Conservation (phyloP, 2,888 invertebrate genomes). For the Drosophila peninsularis region DNA sequence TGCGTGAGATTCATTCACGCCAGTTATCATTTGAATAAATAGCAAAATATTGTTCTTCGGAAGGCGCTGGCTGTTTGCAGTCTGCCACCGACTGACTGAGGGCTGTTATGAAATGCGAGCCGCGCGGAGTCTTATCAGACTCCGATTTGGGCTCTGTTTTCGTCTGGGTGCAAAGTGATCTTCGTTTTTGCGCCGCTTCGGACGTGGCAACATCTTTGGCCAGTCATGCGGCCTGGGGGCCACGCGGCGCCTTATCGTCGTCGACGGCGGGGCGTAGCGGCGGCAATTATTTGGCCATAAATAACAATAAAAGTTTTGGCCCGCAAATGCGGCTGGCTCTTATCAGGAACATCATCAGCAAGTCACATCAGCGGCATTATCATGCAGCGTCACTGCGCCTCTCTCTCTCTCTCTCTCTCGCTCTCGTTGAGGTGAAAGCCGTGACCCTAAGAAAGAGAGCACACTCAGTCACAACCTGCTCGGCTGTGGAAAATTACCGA, state of each 20-base stretch:
- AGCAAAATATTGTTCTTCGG: slow-evolving; percentile 9
- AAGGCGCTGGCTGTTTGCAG: slow-evolving; percentile 1
- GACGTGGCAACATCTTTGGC: slow-evolving; percentile 38
- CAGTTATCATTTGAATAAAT: slow-evolving; percentile 27
- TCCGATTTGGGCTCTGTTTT: not conserved
- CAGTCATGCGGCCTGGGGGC: slow-evolving; percentile 31
- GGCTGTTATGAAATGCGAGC: slow-evolving; percentile 41
- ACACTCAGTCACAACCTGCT: not conserved
- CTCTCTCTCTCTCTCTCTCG: not conserved
- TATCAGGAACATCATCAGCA: slow-evolving; percentile 40
- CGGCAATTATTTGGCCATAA: slow-evolving; percentile 69
- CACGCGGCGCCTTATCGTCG: slow-evolving; percentile 40
- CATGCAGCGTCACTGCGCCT: slow-evolving; percentile 5
- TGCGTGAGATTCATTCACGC: slow-evolving; percentile 32
- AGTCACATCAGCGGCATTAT: slow-evolving; percentile 9
- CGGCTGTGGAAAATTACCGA: slow-evolving; percentile 51
- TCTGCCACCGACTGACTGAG: slow-evolving; percentile 22
- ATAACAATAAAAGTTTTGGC: slow-evolving; percentile 69
- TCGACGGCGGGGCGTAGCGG: slow-evolving; percentile 5
- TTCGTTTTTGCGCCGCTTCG: slow-evolving; percentile 10
- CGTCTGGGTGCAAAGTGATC: slow-evolving; percentile 41
- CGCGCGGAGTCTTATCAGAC: slow-evolving; percentile 28
- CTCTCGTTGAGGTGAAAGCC: slow-evolving; percentile 29
- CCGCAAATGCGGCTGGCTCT: slow-evolving; percentile 45
- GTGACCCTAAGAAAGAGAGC: slow-evolving; percentile 12